Conservation (phyloP, 2,888 invertebrate genomes). For the Drosophila anomalipes region DNA sequence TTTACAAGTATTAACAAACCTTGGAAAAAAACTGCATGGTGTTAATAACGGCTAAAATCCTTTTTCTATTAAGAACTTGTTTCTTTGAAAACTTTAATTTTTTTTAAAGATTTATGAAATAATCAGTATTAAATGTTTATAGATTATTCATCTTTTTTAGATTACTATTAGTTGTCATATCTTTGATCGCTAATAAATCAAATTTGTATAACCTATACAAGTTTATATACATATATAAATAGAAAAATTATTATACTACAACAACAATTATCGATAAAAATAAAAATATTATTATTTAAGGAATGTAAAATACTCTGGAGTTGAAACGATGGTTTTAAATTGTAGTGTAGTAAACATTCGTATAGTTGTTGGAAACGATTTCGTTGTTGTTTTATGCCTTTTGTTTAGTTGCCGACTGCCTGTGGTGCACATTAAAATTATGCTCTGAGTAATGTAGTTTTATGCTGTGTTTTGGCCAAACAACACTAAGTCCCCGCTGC, state of each 20-base stretch:
- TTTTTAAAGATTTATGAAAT: too few species aligned
- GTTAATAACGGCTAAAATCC: background rate
- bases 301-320: background rate
- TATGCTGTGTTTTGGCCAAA: constrained; percentile 46
- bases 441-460: constrained; percentile 72
- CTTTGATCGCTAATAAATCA: background rate
- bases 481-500: constrained; percentile 36
- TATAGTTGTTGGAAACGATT: background rate
- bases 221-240: background rate
- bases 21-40: background rate
- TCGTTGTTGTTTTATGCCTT: constrained; percentile 51
- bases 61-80: background rate
- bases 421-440: constrained; percentile 72
- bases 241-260: background rate
- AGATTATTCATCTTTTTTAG: background rate
- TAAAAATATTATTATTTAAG: background rate
- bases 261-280: background rate
- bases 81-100: background rate
- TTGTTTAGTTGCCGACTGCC: constrained; percentile 58
- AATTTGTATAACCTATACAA: background rate
- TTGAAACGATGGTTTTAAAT: background rate
- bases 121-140: too few species aligned
- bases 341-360: constrained; percentile 30
- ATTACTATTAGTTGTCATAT: background rate
- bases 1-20: background rate